A percentile compares a stretch with the other conserved stretches of the same genome.
Evolutionary conservation across 2,888 invertebrate genomes (phyloP).

Genomic region (Danaus chrysippus): DNA sequence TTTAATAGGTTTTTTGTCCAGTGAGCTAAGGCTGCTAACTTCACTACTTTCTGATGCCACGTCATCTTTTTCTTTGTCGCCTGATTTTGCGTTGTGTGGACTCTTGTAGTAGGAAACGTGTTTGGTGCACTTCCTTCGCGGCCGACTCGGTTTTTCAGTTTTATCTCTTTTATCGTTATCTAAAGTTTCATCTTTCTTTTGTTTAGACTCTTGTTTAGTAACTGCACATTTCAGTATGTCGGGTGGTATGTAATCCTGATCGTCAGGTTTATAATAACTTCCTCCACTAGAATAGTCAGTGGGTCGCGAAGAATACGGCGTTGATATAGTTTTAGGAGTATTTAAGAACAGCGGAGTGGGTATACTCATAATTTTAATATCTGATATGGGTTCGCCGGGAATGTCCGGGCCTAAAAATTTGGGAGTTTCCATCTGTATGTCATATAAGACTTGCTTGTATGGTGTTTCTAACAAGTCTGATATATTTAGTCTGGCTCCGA

Average conservation of each 20-base stretch:
- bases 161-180: slow-evolving; percentile 33
- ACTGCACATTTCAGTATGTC: slow-evolving; percentile 43
- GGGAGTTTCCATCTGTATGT: slow-evolving; percentile 77
- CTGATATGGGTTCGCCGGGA: slow-evolving; percentile 66
- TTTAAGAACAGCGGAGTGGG: slow-evolving; percentile 79
- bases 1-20: slow-evolving; percentile 40
- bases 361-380: slow-evolving; percentile 78
- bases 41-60: slow-evolving; percentile 46
- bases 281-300: slow-evolving; percentile 82
- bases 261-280: slow-evolving; percentile 82
- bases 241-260: slow-evolving; percentile 70
- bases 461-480: slow-evolving; percentile 79
- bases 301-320: slow-evolving; percentile 68
- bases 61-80: slow-evolving; percentile 42
- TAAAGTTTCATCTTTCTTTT: slow-evolving; percentile 30
- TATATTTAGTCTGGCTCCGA: slow-evolving; percentile 67
- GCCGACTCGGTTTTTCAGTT: slow-evolving; percentile 44
- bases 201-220: slow-evolving; percentile 28
- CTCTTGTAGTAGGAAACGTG: slow-evolving; percentile 65
- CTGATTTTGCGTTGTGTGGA: slow-evolving; percentile 38
- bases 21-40: slow-evolving; percentile 29
- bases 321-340: slow-evolving; percentile 55
- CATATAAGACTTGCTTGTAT: slow-evolving; percentile 72
- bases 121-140: slow-evolving; percentile 66
- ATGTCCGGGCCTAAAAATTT: slow-evolving; percentile 70